Evolutionary conservation across 2,113 vertebrate genomes (phyloP), one percentile per base, ranked within the genome.

Genomic region (Danionella cerebrum): DNA sequence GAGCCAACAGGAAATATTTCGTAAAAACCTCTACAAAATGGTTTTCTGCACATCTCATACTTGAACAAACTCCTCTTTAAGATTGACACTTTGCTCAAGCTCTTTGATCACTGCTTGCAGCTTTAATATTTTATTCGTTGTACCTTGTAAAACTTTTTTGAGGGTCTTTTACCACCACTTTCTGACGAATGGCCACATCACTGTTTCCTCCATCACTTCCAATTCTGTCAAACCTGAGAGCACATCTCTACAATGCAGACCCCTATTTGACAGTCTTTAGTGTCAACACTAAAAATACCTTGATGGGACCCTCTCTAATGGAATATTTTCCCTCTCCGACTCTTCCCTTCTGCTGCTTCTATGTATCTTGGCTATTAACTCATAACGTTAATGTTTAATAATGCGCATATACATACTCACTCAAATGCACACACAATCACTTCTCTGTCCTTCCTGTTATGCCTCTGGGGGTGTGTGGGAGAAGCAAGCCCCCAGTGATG

Each of bases 351-450:
- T 47, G 14, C 16, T 63, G 29, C 50, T 21, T 38, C 18, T 66
- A 14, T 60, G 55, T 58, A 60, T 31, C 36, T 45, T 51, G 19
- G 11, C 22, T 63, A 69, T 69, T 41, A 60, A 41, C 44, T 52
- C 21, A 51, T 51, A 22, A 60, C 27, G 66, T 59, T 68, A 50
- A 52, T 22, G 14, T 67, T 62, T 67, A 69, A 48, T 57, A 57
- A 72, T 65, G n/a, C 25, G 14, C 47, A 54, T 39, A 38, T 22
- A 12, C 18, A 58, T 54, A 27, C 24, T 33, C 14, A 44, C 16
- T 44, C 36, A 44, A 38, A 45, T 9, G 35, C 50, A 70, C 31
- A 48, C 14, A 57, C 11, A 8, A 19, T 25, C 19, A 33, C 55
- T 47, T 36, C 6, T 57, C 27, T 57, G 65, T 45, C 33, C 42